phyloP scores from a whole-genome alignment of 1,140 invertebrate genomes.

The Formica selysi region DNA sequence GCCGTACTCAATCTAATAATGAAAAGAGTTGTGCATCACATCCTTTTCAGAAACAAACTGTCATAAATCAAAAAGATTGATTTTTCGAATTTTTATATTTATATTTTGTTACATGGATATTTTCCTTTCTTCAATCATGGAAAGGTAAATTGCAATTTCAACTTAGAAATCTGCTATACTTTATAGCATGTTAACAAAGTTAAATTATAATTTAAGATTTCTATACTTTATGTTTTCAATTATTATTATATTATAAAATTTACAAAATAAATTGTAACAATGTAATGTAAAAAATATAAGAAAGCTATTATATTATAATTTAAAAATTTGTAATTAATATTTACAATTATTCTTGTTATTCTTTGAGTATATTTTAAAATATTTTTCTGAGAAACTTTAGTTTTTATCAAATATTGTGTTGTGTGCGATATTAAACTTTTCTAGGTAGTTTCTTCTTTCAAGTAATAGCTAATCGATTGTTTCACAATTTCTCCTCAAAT shows the following conservation, averaged over 20 bases:
- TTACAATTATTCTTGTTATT: not conserved
- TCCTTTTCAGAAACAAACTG: not conserved
- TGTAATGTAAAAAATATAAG: not conserved
- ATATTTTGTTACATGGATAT: not conserved
- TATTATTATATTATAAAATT: slow-evolving; percentile 7
- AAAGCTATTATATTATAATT: slow-evolving; percentile 4
- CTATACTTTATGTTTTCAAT: not conserved
- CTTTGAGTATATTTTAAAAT: not conserved
- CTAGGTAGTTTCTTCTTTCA: not conserved
- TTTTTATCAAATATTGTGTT: slow-evolving; percentile 5
- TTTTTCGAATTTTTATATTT: slow-evolving; percentile 12
- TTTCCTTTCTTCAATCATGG: not conserved
- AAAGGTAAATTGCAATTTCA: not conserved
- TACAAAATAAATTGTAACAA: not conserved
- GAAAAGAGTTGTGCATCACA: not conserved
- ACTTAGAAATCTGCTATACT: not conserved
- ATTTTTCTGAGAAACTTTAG: not conserved
- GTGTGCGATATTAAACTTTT: not conserved
- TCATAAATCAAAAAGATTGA: not conserved
- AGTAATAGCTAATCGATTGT: not conserved
- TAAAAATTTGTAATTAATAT: not conserved
- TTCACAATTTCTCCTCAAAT: not conserved
- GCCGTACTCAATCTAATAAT: not conserved
- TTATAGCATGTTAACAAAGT: not conserved
- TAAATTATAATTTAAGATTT: slow-evolving; percentile 6